Percentiles rank a stretch among this genome's conserved stretches.
Evolutionary conservation across 1,140 invertebrate genomes (phyloP).

Genomic region (Drosophila equinoxialis): DNA sequence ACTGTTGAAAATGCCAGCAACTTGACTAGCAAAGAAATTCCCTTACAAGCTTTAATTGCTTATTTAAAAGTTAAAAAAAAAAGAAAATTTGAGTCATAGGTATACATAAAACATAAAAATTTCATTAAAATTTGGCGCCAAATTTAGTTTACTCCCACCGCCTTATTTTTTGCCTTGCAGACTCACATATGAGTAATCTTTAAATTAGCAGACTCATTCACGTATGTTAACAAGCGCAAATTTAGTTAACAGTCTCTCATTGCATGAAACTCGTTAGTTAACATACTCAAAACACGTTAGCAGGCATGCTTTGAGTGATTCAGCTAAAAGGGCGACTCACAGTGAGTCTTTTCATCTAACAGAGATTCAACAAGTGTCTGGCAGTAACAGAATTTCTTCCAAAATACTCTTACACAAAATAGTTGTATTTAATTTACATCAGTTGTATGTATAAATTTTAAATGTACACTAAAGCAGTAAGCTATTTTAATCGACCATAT

Average conservation of each 20-base stretch:
- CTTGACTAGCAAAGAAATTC: background rate
- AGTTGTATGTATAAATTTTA: background rate
- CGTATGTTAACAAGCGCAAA: background rate
- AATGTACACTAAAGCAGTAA: background rate
- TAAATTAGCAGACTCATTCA: no score
- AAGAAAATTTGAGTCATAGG: no score
- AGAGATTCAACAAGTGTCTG: constrained; percentile 1
- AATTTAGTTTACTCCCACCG: no score
- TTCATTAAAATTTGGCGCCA: no score
- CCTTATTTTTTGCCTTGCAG: no score
- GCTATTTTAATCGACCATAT: no score
- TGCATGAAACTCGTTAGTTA: background rate
- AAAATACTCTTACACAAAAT: background rate
- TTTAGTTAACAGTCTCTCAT: background rate
- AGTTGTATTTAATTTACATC: background rate
- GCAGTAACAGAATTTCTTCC: background rate
- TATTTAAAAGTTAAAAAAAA: background rate
- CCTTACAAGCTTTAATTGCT: background rate
- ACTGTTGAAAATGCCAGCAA: background rate
- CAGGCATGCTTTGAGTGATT: background rate
- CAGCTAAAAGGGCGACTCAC: background rate
- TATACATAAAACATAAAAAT: no score
- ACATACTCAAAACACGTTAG: background rate
- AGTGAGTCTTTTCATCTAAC: background rate
- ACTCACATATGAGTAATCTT: no score